These are phyloP conservation scores for Pimephales promelas DNA, from an alignment of 2,113 vertebrate species.

Conservation along the genomic window DNA sequence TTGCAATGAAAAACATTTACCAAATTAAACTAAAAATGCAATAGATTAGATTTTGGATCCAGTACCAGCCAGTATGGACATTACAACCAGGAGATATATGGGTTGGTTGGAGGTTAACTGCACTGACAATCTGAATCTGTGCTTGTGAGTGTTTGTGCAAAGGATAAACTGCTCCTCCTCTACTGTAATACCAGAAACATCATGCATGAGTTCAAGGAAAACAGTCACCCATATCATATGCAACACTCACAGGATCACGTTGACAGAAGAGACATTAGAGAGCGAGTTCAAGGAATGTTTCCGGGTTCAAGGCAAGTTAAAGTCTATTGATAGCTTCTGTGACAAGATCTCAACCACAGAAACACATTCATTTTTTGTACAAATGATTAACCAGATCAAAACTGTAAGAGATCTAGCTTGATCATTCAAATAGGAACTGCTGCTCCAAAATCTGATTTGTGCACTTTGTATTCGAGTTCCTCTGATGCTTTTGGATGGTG, in stretches of 20 bases:
- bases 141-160: not conserved
- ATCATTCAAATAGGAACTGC: not conserved
- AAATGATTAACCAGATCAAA: not conserved
- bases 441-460: not conserved
- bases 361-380: not conserved
- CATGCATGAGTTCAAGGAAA: not conserved
- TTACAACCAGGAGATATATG: not conserved
- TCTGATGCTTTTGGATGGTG: not conserved
- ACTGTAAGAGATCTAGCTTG: not conserved
- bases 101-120: not conserved
- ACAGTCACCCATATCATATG: not conserved
- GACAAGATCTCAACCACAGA: not conserved
- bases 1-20: not conserved
- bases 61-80: too few species aligned
- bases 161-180: not conserved
- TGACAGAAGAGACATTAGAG: not conserved
- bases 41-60: not conserved
- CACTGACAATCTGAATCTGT: slow-evolving; percentile 13
- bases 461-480: not conserved
- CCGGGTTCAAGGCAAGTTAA: not conserved
- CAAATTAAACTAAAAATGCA: not conserved
- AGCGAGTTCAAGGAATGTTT: not conserved
- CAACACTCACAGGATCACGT: not conserved
- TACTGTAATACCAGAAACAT: not conserved
- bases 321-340: not conserved